Evolutionary conservation across 2,888 invertebrate genomes (phyloP), one percentile per base, ranked within the genome.

Genomic region (Leistus spinibarbis): DNA sequence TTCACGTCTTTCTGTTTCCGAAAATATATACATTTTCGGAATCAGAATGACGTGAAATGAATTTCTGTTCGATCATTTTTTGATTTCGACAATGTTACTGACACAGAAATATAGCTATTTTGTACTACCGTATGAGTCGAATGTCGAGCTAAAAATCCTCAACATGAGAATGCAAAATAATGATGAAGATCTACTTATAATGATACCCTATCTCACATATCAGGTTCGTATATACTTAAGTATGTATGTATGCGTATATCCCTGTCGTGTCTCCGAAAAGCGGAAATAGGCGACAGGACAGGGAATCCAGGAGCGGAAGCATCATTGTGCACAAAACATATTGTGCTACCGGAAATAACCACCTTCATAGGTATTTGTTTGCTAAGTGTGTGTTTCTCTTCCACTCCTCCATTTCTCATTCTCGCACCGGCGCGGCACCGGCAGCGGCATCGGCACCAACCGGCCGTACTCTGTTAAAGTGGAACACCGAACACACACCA

Each of bases 291-390:
- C 7, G 40, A 40, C 40, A 40, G 40, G 40, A 40, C 40, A 40
- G 40, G 13, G 40, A 40, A 40, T 40, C 40, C 10, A 40, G 40
- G 40, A 40, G 40, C 40, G 40, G 40, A 40, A 40, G 5, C 40
- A 40, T 27, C 27, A 27, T 40, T 1, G 40, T 7, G 40, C 5
- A 40, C 40, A 40, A 40, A 40, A 40, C 70, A 70, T 23, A 70
- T 63, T 70, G 70, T 54, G 53, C 63, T 63, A 63, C 70, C 62
- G 70, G 70, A 70, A 70, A 54, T 70, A 70, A 62, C 62, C 63
- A 70, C 62, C 70, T 70, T 70, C 70, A 63, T 63, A 63, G 70
- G 70, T 70, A 70, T 70, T 70, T 70, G 70, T 70, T 70, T 70
- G 70, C 17, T 16, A 40, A 40, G 40, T 40, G 40, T 40, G 40